Evolutionary conservation across 2,888 invertebrate species (phyloP).

Genomic region (Orthosia gracilis): DNA sequence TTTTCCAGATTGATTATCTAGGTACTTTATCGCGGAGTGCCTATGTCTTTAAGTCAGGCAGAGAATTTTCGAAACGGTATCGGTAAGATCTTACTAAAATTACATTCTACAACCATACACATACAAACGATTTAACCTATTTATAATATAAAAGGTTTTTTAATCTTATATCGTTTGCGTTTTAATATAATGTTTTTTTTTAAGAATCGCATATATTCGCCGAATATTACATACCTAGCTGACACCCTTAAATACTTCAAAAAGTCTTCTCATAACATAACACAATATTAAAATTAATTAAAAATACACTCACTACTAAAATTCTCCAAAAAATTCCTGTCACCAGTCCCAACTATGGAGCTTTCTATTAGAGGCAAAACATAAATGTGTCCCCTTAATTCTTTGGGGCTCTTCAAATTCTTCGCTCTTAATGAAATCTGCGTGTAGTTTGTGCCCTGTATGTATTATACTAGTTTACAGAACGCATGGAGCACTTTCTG

Average conservation of each 20-base stretch:
- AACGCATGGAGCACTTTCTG: too few species aligned
- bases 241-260: neutral
- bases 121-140: too few species aligned
- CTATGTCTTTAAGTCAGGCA: too few species aligned
- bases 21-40: too few species aligned
- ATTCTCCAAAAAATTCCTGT: constrained; percentile 42
- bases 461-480: too few species aligned
- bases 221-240: neutral
- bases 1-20: too few species aligned
- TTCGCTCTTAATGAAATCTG: constrained; percentile 72
- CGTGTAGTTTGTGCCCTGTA: constrained; percentile 7
- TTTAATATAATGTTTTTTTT: too few species aligned
- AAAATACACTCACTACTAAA: constrained; percentile 34
- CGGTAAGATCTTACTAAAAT: too few species aligned
- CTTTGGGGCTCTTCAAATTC: constrained; percentile 72
- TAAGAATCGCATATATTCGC: neutral
- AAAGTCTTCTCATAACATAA: constrained; percentile 1
- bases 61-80: too few species aligned
- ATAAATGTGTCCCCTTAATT: constrained; percentile 74
- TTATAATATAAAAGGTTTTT: too few species aligned
- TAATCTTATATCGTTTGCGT: too few species aligned
- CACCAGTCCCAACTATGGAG: constrained; percentile 17
- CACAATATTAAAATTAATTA: constrained; percentile 53
- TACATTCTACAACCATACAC: too few species aligned
- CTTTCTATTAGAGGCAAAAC: constrained; percentile 37